Evolutionary conservation across 2,888 invertebrate species (phyloP).

Genomic region (Melieria picta): DNA sequence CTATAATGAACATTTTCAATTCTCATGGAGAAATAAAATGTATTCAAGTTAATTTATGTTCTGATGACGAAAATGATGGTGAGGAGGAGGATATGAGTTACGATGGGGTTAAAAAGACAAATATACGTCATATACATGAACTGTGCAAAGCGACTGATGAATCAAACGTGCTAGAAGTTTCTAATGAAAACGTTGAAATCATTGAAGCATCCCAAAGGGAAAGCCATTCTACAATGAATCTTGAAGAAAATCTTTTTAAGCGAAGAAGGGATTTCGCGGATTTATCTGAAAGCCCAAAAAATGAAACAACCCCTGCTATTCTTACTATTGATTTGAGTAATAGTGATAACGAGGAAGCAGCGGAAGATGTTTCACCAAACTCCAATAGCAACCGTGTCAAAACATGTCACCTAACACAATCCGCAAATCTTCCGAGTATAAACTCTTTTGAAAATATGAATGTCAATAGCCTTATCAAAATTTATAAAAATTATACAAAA

Average conservation of each 20-base stretch:
- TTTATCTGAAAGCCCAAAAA: background rate
- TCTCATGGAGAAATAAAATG: constrained; percentile 10
- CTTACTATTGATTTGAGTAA: too few relatives aligned
- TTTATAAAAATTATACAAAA: constrained; percentile 20
- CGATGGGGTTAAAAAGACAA: too few relatives aligned
- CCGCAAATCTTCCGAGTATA: background rate
- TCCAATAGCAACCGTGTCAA: too few relatives aligned
- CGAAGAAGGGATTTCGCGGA: constrained; percentile 35
- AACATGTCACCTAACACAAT: background rate
- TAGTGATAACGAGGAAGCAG: too few relatives aligned
- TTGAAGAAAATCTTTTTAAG: constrained; percentile 28
- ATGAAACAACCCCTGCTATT: too few relatives aligned
- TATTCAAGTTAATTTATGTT: constrained; percentile 42
- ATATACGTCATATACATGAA: too few relatives aligned
- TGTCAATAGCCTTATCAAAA: constrained; percentile 8
- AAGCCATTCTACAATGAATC: background rate
- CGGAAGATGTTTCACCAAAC: too few relatives aligned
- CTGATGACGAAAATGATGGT: constrained; percentile 41
- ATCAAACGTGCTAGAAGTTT: background rate
- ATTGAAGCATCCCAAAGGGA: background rate
- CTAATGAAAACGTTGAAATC: background rate
- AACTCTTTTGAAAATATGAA: constrained; percentile 27
- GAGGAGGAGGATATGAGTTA: constrained; percentile 3
- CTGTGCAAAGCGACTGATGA: too few relatives aligned
- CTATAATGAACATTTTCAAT: constrained; percentile 38